Conservation (phyloP, 2,113 vertebrate genomes). For the Ascaphus truei region DNA sequence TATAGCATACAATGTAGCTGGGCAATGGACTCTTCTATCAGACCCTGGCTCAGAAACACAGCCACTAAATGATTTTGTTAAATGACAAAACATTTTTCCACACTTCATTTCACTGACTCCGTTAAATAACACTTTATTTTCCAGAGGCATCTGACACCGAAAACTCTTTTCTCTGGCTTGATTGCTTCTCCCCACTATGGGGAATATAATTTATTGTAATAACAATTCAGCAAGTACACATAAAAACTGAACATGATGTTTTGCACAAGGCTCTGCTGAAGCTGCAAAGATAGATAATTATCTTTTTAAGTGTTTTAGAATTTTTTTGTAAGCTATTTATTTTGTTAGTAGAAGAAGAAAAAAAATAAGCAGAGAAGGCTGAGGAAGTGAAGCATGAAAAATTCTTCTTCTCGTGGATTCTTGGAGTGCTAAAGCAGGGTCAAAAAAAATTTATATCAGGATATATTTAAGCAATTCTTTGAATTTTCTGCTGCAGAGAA, state of each 20-base stretch:
- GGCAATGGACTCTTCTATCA: too few species aligned
- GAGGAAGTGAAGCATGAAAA: neutral
- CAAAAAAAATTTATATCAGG: too few species aligned
- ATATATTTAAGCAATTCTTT: too few species aligned
- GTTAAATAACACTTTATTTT: constrained; percentile 20
- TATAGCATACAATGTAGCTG: too few species aligned
- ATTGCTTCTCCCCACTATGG: constrained; percentile 5
- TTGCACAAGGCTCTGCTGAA: neutral
- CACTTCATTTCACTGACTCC: neutral
- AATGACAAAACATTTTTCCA: neutral
- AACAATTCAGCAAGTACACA: constrained; percentile 3
- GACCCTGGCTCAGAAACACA: too few species aligned
- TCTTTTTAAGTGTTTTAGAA: constrained; percentile 25
- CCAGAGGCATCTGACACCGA: neutral
- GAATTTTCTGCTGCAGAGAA: too few species aligned
- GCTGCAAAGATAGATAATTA: constrained; percentile 28
- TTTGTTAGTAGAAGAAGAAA: neutral
- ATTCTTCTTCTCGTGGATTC: neutral
- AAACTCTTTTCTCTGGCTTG: constrained; percentile 19
- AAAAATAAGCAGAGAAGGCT: neutral
- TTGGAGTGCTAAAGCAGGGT: neutral
- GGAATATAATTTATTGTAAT: constrained; percentile 6
- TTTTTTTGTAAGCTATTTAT: constrained; percentile 10
- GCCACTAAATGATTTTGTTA: neutral
- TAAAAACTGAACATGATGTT: constrained; percentile 2